These are phyloP conservation scores for Temnopleurus reevesii DNA, from an alignment of 53 echinoderm and acorn worm genomes.

Conservation along the genomic window DNA sequence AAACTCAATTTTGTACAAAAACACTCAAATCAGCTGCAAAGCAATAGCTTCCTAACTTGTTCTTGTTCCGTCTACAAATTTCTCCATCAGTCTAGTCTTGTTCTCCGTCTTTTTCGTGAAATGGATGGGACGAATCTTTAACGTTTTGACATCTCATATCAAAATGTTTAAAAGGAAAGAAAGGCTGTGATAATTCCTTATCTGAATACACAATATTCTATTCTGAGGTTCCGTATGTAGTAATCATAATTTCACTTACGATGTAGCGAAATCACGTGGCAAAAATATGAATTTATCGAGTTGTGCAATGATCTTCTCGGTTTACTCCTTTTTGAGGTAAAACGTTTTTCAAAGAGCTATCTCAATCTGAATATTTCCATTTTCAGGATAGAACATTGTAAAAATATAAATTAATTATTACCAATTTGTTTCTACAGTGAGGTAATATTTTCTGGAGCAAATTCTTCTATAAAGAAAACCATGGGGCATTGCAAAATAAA, in stretches of 20 bases:
- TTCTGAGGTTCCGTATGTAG: neutral
- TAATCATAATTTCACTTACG: too few species aligned
- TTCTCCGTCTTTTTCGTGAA: neutral
- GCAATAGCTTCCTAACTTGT: neutral
- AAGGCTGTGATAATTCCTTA: slow-evolving; percentile 1
- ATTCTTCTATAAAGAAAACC: too few species aligned
- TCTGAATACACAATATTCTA: neutral
- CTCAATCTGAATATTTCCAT: neutral
- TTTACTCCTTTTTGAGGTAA: neutral
- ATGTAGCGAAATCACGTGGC: neutral
- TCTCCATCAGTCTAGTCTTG: neutral
- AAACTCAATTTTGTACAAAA: slow-evolving; percentile 23
- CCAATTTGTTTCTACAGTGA: too few species aligned
- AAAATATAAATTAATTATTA: too few species aligned
- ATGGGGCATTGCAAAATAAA: too few species aligned
- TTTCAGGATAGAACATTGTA: too few species aligned
- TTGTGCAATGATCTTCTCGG: too few species aligned
- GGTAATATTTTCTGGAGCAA: too few species aligned
- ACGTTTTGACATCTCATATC: neutral
- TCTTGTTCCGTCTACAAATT: neutral
- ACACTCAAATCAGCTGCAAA: slow-evolving; percentile 24
- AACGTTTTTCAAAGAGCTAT: too few species aligned
- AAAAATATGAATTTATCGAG: neutral
- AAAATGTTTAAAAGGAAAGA: neutral
- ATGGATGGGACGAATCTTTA: neutral